These are phyloP conservation scores for Salmo trutta DNA, from an alignment of 2,797 vertebrate species.

Conservation along the genomic window DNA sequence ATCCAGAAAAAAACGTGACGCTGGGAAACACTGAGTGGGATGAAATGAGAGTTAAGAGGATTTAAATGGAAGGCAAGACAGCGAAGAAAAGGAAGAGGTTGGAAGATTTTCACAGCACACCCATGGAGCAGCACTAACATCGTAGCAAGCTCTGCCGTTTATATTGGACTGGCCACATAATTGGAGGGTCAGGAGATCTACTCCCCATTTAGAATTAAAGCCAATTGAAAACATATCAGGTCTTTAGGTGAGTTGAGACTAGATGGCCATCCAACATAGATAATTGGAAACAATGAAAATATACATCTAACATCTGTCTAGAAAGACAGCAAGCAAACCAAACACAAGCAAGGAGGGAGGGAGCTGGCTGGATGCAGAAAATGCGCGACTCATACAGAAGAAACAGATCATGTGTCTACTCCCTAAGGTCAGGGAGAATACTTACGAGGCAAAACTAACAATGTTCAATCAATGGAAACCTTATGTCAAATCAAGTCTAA, in stretches of 20 bases:
- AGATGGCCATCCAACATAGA: conserved; percentile 39
- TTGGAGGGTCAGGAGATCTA: background rate
- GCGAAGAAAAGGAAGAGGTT: conserved; percentile 16
- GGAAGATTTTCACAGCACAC: conserved; percentile 56
- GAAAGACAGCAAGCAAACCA: conserved; percentile 14
- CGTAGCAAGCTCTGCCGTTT: conserved; percentile 43
- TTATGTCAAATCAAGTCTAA: background rate
- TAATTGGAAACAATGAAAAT: conserved; percentile 43
- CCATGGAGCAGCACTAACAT: conserved; percentile 66
- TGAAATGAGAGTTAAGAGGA: conserved; percentile 4
- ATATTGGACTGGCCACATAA: conserved; percentile 23
- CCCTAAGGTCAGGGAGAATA: background rate
- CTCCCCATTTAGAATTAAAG: conserved; percentile 14
- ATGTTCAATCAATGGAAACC: background rate
- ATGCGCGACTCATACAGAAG: background rate
- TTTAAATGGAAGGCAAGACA: conserved; percentile 23
- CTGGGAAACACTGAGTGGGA: too few relatives aligned
- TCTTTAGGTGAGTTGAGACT: background rate
- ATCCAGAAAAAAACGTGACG: background rate
- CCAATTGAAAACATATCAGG: conserved; percentile 14
- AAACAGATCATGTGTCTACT: background rate
- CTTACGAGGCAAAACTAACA: background rate
- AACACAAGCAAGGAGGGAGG: background rate
- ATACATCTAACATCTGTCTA: conserved; percentile 32
- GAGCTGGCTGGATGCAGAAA: background rate